Evolutionary conservation across 2,888 invertebrate genomes (phyloP).

Genomic region (Tribolium freemani): DNA sequence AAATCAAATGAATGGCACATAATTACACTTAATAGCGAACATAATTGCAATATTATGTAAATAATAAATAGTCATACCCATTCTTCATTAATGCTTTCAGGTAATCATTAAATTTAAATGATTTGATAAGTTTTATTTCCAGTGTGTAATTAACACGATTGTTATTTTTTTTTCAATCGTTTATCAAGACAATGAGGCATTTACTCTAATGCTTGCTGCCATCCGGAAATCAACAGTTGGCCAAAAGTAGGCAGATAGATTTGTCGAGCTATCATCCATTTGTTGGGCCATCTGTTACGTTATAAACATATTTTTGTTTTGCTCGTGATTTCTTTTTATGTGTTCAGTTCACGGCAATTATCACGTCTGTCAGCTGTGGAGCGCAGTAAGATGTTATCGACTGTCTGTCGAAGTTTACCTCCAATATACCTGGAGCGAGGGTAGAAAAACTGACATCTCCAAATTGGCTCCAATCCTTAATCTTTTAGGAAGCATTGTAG

Average conservation of each 20-base stretch:
- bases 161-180: background rate
- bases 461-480: conserved; percentile 59
- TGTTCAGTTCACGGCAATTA: conserved; percentile 62
- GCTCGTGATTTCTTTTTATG: conserved; percentile 42
- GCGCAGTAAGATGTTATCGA: conserved; percentile 47
- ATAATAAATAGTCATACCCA: background rate
- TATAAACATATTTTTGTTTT: conserved; percentile 44
- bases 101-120: background rate
- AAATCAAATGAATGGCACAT: background rate
- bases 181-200: background rate
- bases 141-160: too few relatives aligned
- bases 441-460: conserved; percentile 53
- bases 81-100: background rate
- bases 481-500: conserved; percentile 53
- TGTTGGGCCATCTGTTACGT: conserved; percentile 43
- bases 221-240: background rate
- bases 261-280: conserved; percentile 32
- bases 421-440: conserved; percentile 46
- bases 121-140: background rate
- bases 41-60: background rate
- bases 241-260: background rate
- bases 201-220: background rate
- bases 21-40: background rate
- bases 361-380: conserved; percentile 60
- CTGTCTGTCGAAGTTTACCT: conserved; percentile 45